phyloP scores from a whole-genome alignment of 2,888 invertebrate genomes.

The Philaethria dido region DNA sequence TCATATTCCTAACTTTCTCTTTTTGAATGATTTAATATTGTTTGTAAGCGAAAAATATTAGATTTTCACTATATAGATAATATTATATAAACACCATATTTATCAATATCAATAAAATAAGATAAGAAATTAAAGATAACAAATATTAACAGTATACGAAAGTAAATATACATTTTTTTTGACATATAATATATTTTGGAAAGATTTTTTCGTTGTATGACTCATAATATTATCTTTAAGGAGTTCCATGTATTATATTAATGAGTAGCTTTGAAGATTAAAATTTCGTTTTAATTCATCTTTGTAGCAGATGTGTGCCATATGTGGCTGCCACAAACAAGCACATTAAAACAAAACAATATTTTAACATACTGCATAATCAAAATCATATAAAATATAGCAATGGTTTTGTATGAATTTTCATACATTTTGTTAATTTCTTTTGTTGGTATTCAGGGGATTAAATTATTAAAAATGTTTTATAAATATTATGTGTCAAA shows the following conservation, averaged over 20 bases:
- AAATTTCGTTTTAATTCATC: not conserved
- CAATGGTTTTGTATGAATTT: too few species aligned
- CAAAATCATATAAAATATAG: too few species aligned
- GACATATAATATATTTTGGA: not conserved
- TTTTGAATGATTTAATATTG: not conserved
- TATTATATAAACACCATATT: not conserved
- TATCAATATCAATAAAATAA: not conserved
- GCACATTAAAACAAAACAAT: slow-evolving; percentile 1
- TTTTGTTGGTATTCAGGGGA: too few species aligned
- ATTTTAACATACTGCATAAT: not conserved
- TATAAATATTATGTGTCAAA: too few species aligned
- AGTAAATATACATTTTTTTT: not conserved
- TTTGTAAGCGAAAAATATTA: not conserved
- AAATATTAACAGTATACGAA: not conserved
- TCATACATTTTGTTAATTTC: too few species aligned
- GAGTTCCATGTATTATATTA: not conserved
- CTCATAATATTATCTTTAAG: not conserved
- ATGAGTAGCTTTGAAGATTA: not conserved
- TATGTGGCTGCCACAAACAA: slow-evolving; percentile 13
- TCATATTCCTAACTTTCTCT: slow-evolving; percentile 14
- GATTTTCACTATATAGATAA: not conserved
- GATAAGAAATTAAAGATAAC: not conserved
- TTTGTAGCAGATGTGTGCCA: slow-evolving; percentile 8
- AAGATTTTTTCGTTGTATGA: not conserved
- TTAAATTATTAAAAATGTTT: too few species aligned